phyloP scores from a whole-genome alignment of 2,888 invertebrate species.

The Polydrusus cervinus region DNA sequence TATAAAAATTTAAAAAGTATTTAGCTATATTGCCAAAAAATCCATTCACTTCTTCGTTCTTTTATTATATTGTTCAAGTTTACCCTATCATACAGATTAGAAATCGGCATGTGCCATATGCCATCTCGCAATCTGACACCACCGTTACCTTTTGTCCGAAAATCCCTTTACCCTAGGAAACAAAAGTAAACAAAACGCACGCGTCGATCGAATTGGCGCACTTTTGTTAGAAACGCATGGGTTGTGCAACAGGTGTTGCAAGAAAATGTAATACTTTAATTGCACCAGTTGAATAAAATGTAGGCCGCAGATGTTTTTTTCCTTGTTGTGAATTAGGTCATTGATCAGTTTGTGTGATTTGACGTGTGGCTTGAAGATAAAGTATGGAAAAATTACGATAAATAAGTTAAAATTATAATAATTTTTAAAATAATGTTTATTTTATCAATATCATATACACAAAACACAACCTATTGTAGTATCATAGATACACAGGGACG shows the following conservation, averaged over 20 bases:
- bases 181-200: slow-evolving; percentile 16
- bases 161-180: slow-evolving; percentile 28
- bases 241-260: slow-evolving; percentile 43
- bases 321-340: slow-evolving; percentile 11
- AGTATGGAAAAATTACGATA: neutral
- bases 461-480: too few species aligned
- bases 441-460: too few species aligned
- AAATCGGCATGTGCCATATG: slow-evolving; percentile 42
- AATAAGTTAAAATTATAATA: neutral
- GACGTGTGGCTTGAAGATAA: neutral
- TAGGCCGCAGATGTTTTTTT: slow-evolving; percentile 41
- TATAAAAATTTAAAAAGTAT: too few species aligned
- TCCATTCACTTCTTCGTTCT: too few species aligned
- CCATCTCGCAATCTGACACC: slow-evolving; percentile 33
- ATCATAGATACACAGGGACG: too few species aligned
- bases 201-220: slow-evolving; percentile 37
- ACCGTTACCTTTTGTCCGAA: slow-evolving; percentile 26
- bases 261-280: slow-evolving; percentile 34
- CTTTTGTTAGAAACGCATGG: slow-evolving; percentile 37
- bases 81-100: slow-evolving; percentile 14
- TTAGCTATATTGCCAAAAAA: too few species aligned
- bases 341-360: slow-evolving; percentile 16
- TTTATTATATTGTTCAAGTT: neutral
- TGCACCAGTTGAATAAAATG: slow-evolving; percentile 35
- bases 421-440: too few species aligned